Percentiles rank a stretch among this genome's conserved stretches.
Conservation (phyloP, 2,797 vertebrate genomes). For the Centropyge bicolor region DNA sequence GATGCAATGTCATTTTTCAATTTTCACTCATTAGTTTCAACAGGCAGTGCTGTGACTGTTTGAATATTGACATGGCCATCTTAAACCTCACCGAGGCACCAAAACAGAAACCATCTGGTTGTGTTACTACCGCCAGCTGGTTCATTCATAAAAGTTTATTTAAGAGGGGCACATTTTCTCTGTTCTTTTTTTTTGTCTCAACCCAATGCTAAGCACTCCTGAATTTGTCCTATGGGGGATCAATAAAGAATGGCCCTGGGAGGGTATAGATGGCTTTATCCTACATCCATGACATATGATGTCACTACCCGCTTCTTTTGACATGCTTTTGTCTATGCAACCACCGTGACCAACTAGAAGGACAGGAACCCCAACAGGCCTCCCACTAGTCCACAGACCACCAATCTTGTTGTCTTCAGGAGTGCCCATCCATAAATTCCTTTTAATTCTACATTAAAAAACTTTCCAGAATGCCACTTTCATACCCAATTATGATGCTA, state of each 20-base stretch:
- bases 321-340: background rate
- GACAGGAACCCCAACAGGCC: background rate
- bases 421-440: too few relatives aligned
- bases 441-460: too few relatives aligned
- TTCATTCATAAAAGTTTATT: conserved; percentile 25
- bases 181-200: background rate
- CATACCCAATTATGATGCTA: too few relatives aligned
- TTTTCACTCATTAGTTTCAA: conserved; percentile 52
- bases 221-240: too few relatives aligned
- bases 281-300: background rate
- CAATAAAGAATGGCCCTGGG: too few relatives aligned
- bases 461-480: too few relatives aligned
- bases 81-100: conserved; percentile 17
- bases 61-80: conserved; percentile 36
- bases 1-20: conserved; percentile 51
- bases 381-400: background rate
- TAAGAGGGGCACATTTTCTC: background rate
- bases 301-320: background rate
- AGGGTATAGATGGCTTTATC: background rate
- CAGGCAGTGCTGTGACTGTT: conserved; percentile 30
- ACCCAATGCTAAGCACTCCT: background rate
- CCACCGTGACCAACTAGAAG: background rate
- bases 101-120: conserved; percentile 56
- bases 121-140: conserved; percentile 40
- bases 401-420: background rate